These are phyloP conservation scores for Premnoplex brunnescens DNA, from an alignment of 2,797 vertebrate species.

Conservation along the genomic window DNA sequence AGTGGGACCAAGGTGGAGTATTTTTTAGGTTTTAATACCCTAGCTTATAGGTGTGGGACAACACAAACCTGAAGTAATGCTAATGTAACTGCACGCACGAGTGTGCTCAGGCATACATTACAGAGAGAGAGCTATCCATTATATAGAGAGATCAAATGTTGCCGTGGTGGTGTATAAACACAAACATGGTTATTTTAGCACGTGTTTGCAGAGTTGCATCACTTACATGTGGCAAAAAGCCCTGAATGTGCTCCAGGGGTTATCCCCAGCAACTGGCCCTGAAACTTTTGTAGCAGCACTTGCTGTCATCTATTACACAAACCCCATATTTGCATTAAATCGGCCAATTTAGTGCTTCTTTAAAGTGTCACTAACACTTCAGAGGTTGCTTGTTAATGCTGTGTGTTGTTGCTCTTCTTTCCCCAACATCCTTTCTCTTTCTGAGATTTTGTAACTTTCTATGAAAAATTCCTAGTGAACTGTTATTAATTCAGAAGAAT, in stretches of 20 bases:
- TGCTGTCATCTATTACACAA: neutral
- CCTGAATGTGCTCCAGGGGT: neutral
- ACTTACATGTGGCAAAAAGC: neutral
- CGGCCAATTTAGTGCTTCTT: neutral
- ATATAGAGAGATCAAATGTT: neutral
- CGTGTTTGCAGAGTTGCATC: neutral
- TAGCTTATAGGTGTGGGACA: neutral
- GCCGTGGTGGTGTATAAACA: neutral
- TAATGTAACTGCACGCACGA: neutral
- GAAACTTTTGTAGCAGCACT: neutral
- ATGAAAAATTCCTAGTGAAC: neutral
- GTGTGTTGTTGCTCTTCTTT: neutral
- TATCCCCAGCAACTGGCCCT: neutral
- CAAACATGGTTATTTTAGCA: neutral
- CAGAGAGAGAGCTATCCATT: neutral
- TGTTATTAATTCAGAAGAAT: neutral
- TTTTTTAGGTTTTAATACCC: neutral
- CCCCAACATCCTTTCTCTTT: neutral
- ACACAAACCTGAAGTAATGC: neutral
- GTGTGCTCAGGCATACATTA: neutral
- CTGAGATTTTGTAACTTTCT: neutral
- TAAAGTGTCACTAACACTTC: neutral
- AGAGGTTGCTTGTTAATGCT: neutral
- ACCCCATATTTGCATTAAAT: neutral
- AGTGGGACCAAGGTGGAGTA: accelerated